Conservation (phyloP, 2,888 invertebrate species). For the Drosophila mayaguana region DNA sequence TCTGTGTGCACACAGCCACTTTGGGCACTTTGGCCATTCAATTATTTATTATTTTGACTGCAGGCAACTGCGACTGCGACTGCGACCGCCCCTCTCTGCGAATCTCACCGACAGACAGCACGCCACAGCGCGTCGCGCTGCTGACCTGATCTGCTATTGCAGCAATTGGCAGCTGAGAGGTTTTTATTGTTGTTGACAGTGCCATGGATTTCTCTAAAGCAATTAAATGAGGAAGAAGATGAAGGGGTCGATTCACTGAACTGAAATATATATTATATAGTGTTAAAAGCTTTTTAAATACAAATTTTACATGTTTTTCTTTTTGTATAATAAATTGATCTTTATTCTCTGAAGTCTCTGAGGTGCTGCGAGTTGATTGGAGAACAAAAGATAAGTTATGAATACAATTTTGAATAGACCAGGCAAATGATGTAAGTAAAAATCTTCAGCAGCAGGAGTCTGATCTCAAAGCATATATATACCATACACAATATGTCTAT, state of each 20-base stretch:
- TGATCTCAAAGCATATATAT: no score
- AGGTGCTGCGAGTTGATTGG: no score
- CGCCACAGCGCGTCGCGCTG: constrained; percentile 5
- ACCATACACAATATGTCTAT: no score
- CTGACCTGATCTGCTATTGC: constrained; percentile 24
- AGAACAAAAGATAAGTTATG: no score
- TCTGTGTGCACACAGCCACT: constrained; percentile 27
- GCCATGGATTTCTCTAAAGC: neutral
- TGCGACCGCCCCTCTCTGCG: constrained; percentile 2
- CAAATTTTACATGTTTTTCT: no score
- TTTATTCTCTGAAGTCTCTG: no score
- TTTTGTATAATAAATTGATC: no score
- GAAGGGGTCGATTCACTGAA: neutral
- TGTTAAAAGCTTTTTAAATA: no score
- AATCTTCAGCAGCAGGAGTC: no score
- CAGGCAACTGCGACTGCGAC: constrained; percentile 31
- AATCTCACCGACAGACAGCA: neutral
- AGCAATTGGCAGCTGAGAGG: constrained; percentile 10
- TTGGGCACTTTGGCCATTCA: constrained; percentile 52
- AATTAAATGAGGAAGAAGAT: neutral
- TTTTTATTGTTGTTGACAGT: constrained; percentile 4
- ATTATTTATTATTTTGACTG: constrained; percentile 67
- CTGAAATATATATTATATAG: neutral
- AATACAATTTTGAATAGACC: no score
- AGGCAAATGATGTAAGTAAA: no score